Evolutionary conservation across 2,888 invertebrate species (phyloP).

Genomic region (Philhelius pedissequus): DNA sequence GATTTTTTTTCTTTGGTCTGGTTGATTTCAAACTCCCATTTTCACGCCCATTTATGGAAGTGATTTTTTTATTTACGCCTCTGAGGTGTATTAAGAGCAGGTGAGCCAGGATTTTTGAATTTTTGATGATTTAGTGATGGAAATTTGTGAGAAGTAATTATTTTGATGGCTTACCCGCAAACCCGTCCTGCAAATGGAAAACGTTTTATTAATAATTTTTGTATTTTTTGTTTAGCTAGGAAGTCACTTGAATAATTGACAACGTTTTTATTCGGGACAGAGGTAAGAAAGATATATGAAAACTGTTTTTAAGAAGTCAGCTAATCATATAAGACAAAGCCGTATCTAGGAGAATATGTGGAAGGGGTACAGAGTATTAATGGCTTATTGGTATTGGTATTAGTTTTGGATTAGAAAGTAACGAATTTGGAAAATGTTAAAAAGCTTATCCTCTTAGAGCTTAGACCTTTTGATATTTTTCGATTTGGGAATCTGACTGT

Average conservation of each 20-base stretch:
- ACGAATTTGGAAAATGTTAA: too few relatives aligned
- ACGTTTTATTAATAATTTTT: constrained; percentile 18
- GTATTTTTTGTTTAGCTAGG: background rate
- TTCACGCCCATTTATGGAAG: constrained; percentile 11
- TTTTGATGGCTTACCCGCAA: constrained; percentile 40
- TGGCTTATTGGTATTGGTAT: too few relatives aligned
- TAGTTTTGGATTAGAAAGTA: too few relatives aligned
- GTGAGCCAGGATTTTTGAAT: background rate
- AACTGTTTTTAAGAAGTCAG: too few relatives aligned
- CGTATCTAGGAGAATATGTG: too few relatives aligned
- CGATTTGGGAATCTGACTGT: too few relatives aligned
- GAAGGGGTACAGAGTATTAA: too few relatives aligned
- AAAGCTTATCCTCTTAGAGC: too few relatives aligned
- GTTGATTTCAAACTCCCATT: background rate
- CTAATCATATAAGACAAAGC: too few relatives aligned
- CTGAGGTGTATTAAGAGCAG: background rate
- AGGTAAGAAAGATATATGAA: too few relatives aligned
- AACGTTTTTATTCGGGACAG: background rate
- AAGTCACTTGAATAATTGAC: constrained; percentile 55
- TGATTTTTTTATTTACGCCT: constrained; percentile 4
- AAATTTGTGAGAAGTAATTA: constrained; percentile 54
- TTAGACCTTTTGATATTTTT: too few relatives aligned
- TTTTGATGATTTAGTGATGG: constrained; percentile 31
- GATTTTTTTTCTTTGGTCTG: background rate
- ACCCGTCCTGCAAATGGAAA: constrained; percentile 19